Conservation (phyloP, 2,797 vertebrate species). For the Coendou prehensilis region DNA sequence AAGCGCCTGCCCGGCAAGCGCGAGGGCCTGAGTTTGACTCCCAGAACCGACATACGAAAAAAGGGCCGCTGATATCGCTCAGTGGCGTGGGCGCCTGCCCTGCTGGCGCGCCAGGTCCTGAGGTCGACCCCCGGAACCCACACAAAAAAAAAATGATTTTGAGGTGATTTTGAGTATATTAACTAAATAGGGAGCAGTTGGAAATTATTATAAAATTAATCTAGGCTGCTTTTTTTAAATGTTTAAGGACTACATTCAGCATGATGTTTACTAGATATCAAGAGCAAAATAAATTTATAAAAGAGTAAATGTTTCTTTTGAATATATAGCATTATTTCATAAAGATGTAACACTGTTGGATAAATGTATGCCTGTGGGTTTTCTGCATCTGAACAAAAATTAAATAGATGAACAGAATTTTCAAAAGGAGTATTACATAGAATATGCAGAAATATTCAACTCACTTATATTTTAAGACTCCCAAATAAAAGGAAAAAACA, state of each 20-base stretch:
- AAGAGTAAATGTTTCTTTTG: background rate
- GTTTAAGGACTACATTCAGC: background rate
- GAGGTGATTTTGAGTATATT: background rate
- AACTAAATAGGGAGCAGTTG: background rate
- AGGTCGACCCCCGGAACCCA: too few species aligned
- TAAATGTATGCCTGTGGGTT: background rate
- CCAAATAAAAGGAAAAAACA: background rate
- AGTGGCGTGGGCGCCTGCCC: too few species aligned
- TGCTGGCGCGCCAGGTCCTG: too few species aligned
- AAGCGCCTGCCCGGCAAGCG: too few species aligned
- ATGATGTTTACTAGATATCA: background rate
- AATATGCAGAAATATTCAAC: background rate
- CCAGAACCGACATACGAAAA: too few species aligned
- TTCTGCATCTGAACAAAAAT: background rate
- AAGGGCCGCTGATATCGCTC: too few species aligned
- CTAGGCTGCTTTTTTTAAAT: background rate
- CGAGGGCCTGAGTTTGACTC: too few species aligned
- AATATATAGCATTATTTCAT: background rate
- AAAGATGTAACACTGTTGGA: background rate
- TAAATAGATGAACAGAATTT: background rate
- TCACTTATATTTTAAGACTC: background rate
- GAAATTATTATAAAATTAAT: background rate
- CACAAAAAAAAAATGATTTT: background rate
- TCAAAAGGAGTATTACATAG: background rate
- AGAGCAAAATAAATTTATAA: background rate